Evolutionary conservation across 2,797 vertebrate genomes (phyloP).

Genomic region (Arrhamphus sclerolepis): DNA sequence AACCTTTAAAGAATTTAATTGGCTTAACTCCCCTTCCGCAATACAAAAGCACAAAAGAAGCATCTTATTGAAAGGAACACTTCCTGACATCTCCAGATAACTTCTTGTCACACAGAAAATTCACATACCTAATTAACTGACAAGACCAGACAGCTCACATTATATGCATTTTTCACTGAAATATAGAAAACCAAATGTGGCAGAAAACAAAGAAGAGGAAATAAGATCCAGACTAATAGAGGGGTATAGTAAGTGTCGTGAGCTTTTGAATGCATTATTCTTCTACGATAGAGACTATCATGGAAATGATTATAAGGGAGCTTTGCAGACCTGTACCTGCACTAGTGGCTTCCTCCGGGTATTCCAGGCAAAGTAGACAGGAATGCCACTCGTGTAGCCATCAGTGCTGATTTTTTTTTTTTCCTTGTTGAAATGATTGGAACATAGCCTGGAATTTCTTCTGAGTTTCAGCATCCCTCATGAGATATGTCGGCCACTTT

Average conservation of each 20-base stretch:
- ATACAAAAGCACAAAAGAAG: slow-evolving; percentile 54
- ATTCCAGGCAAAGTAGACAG: too few relatives aligned
- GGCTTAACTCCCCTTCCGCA: slow-evolving; percentile 62
- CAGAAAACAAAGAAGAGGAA: slow-evolving; percentile 9
- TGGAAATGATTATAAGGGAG: too few relatives aligned
- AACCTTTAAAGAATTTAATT: slow-evolving; percentile 72
- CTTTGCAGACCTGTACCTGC: too few relatives aligned
- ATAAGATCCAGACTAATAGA: slow-evolving; percentile 1
- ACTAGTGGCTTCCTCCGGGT: too few relatives aligned
- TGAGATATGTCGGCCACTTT: too few relatives aligned
- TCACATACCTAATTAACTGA: slow-evolving; percentile 28
- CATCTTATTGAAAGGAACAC: slow-evolving; percentile 31
- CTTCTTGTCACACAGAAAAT: slow-evolving; percentile 23
- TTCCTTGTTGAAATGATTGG: too few relatives aligned
- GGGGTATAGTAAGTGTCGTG: too few relatives aligned
- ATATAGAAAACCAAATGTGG: slow-evolving; percentile 3
- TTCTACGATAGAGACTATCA: too few relatives aligned
- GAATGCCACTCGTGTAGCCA: too few relatives aligned
- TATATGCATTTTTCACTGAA: neutral
- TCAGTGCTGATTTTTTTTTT: too few relatives aligned
- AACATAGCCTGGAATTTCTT: too few relatives aligned
- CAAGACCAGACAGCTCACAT: slow-evolving; percentile 11
- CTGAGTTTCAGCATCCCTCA: too few relatives aligned
- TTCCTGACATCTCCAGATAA: slow-evolving; percentile 31
- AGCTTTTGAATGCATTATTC: slow-evolving; percentile 21